Conservation (phyloP, 2,888 invertebrate species). For the Blastobasis adustella region DNA sequence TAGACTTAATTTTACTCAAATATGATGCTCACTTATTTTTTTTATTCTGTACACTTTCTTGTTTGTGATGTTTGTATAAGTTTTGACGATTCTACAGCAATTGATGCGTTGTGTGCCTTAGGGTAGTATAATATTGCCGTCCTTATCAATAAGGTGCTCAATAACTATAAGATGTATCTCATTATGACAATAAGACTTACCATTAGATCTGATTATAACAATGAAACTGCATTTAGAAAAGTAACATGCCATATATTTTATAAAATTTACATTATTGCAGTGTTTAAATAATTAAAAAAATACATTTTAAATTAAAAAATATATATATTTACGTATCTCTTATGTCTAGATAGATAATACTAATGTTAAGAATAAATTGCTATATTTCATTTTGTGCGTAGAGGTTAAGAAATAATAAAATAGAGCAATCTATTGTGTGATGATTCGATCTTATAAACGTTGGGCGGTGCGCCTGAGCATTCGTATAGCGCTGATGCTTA, state of each 20-base stretch:
- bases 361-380: constrained; percentile 38
- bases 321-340: constrained; percentile 13
- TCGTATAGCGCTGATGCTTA: no score
- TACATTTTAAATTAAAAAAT: constrained; percentile 23
- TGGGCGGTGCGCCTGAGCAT: no score
- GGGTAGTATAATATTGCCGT: no score
- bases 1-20: no score
- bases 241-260: constrained; percentile 73
- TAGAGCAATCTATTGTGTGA: constrained; percentile 35
- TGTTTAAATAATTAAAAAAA: constrained; percentile 48
- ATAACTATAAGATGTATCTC: no score
- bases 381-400: constrained; percentile 50
- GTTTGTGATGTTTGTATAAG: no score
- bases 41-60: no score
- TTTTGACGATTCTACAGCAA: no score
- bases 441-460: no score
- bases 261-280: constrained; percentile 54
- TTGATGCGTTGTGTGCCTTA: no score
- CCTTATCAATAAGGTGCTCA: no score
- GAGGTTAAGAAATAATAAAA: constrained; percentile 35
- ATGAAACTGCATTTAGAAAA: constrained; percentile 47
- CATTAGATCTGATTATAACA: constrained; percentile 17
- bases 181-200: constrained; percentile 6
- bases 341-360: constrained; percentile 14
- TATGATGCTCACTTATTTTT: no score